Evolutionary conservation across 1,140 invertebrate species (phyloP).

Genomic region (Trichomalopsis sarcophagae): DNA sequence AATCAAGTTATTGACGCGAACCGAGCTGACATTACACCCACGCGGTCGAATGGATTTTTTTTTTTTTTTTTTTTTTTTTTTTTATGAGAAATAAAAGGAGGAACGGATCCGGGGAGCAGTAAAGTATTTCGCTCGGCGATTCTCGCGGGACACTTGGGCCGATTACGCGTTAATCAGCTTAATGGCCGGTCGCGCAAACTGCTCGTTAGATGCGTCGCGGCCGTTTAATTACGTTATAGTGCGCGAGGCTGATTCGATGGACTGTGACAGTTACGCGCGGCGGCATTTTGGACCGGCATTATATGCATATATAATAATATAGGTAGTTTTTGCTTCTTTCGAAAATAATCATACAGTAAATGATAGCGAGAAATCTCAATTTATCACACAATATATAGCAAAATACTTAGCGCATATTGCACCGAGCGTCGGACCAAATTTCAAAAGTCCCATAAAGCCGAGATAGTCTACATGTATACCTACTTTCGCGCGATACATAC

Average conservation of each 20-base stretch:
- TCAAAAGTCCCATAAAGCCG: not conserved
- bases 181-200: slow-evolving; percentile 19
- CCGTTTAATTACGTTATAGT: not conserved
- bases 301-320: too few relatives aligned
- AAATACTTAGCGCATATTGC: not conserved
- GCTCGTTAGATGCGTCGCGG: slow-evolving; percentile 12
- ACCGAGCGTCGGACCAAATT: not conserved
- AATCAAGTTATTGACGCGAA: too few relatives aligned
- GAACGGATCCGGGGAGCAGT: not conserved
- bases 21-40: too few relatives aligned
- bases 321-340: too few relatives aligned
- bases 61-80: too few relatives aligned
- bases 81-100: too few relatives aligned
- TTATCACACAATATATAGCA: too few relatives aligned
- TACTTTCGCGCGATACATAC: not conserved
- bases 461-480: not conserved
- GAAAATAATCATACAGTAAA: too few relatives aligned
- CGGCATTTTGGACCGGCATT: not conserved
- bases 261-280: not conserved
- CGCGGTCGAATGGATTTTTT: not conserved
- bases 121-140: not conserved
- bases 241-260: not conserved
- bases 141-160: not conserved
- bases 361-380: too few relatives aligned
- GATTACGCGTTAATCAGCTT: slow-evolving; percentile 20